phyloP scores from a whole-genome alignment of 2,113 vertebrate species.

The Caracal caracal region DNA sequence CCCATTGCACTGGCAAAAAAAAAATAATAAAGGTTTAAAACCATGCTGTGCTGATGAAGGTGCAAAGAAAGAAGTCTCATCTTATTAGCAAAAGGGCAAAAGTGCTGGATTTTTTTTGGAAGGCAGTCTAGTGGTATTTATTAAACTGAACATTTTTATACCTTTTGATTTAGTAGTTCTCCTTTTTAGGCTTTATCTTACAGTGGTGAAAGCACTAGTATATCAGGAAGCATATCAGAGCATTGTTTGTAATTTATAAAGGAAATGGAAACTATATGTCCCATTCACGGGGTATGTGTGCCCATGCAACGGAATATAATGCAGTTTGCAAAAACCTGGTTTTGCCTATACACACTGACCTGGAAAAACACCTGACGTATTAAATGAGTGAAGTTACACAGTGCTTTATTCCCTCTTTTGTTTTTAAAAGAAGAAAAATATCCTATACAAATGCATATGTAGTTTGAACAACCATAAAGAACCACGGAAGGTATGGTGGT shows the following conservation, averaged over 20 bases:
- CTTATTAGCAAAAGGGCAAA: background rate
- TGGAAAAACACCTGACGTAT: background rate
- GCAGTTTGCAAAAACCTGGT: background rate
- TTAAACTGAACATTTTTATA: background rate
- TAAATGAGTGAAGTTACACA: background rate
- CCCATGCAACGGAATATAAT: background rate
- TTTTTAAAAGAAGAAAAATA: background rate
- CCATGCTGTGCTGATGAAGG: background rate
- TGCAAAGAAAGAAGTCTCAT: background rate
- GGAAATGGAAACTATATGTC: background rate
- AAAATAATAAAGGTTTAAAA: background rate
- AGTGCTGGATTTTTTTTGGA: background rate
- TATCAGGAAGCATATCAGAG: background rate
- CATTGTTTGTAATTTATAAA: background rate
- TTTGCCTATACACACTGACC: background rate
- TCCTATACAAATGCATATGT: background rate
- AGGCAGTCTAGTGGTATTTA: background rate
- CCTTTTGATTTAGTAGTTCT: background rate
- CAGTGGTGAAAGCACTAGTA: background rate
- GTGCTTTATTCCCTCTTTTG: background rate
- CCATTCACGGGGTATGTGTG: background rate
- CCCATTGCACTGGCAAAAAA: background rate
- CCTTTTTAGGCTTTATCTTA: background rate
- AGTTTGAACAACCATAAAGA: background rate
- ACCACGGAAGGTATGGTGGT: background rate